Conservation (phyloP, 1,140 invertebrate species). For the Meloidogyne exigua region DNA sequence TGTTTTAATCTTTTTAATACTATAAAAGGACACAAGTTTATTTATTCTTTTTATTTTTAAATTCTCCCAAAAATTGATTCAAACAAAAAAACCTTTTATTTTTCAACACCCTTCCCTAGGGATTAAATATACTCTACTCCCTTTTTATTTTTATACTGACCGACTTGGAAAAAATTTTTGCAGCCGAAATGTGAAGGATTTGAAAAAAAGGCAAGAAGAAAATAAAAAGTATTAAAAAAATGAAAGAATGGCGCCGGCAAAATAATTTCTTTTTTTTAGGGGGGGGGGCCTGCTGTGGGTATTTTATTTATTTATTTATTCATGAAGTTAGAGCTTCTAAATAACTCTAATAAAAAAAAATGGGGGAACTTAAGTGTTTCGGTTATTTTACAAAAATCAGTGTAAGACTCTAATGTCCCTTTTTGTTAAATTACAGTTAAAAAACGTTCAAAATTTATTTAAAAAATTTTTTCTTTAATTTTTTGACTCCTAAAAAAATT, state of each 20-base stretch:
- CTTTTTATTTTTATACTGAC: not conserved
- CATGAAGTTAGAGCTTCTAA: not conserved
- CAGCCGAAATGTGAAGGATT: not conserved
- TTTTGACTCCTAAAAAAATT: too few relatives aligned
- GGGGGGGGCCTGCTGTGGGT: not conserved
- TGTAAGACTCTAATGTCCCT: too few relatives aligned
- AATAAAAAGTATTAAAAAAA: not conserved
- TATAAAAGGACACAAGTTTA: not conserved
- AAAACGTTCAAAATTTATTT: too few relatives aligned
- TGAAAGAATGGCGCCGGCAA: not conserved
- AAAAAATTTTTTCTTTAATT: too few relatives aligned
- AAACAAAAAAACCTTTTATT: not conserved
- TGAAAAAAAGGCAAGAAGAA: not conserved
- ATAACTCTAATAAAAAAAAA: too few relatives aligned
- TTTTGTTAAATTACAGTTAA: too few relatives aligned
- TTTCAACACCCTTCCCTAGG: not conserved
- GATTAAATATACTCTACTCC: not conserved
- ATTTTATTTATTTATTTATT: not conserved
- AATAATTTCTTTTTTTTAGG: not conserved
- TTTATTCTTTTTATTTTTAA: not conserved
- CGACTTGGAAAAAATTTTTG: not conserved
- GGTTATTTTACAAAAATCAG: too few relatives aligned
- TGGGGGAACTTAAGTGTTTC: too few relatives aligned
- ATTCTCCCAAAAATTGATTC: not conserved
- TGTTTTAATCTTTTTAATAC: too few relatives aligned